Evolutionary conservation across 2,113 vertebrate genomes (phyloP).

Genomic region (Amphilophus citrinellus): DNA sequence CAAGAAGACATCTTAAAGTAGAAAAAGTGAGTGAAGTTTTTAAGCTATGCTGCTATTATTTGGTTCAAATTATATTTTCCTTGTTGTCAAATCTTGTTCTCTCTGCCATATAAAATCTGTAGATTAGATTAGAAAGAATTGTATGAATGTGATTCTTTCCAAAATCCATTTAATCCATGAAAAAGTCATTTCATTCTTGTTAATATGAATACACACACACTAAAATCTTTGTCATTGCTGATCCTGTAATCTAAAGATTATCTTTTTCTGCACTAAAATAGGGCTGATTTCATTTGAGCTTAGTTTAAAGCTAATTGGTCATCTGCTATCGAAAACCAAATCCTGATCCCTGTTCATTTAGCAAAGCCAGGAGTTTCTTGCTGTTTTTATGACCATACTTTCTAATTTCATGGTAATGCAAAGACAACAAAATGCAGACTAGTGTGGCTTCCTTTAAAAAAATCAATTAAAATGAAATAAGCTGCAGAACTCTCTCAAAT

Average conservation of each 20-base stretch:
- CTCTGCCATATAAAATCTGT: background rate
- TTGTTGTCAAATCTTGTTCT: background rate
- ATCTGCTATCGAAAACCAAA: background rate
- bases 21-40: background rate
- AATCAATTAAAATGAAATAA: background rate
- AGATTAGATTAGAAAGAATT: too few relatives aligned
- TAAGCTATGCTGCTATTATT: background rate
- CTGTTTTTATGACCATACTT: background rate
- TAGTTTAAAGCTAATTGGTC: background rate
- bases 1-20: background rate
- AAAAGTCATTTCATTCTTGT: background rate
- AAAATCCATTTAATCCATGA: background rate
- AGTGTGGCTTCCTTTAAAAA: background rate
- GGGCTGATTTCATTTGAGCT: background rate
- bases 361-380: rapidly evolving
- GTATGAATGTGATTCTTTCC: background rate
- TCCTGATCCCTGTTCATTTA: background rate
- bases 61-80: background rate
- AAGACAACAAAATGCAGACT: background rate
- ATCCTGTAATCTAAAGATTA: background rate
- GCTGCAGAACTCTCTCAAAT: background rate
- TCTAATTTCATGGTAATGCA: background rate
- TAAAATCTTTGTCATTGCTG: background rate
- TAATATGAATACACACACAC: background rate
- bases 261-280: background rate